Conservation (phyloP, 2,888 invertebrate species). For the Ichneumon xanthorius region DNA sequence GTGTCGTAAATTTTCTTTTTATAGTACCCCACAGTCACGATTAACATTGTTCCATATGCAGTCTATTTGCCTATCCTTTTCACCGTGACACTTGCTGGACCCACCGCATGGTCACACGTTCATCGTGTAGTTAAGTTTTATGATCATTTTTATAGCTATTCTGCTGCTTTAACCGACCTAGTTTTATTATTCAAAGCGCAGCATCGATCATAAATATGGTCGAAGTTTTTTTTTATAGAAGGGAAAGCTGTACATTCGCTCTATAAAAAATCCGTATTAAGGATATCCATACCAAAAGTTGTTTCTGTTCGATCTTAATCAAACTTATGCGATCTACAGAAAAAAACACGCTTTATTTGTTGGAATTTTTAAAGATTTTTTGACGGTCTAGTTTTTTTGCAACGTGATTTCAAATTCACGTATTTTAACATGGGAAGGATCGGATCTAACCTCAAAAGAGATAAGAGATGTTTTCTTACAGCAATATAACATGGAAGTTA, state of each 20-base stretch:
- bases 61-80: constrained; percentile 29
- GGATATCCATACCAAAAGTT: too few relatives aligned
- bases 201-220: neutral
- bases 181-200: neutral
- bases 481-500: too few relatives aligned
- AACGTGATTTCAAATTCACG: too few relatives aligned
- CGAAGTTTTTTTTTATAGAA: neutral
- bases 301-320: too few relatives aligned
- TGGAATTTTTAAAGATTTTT: too few relatives aligned
- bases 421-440: too few relatives aligned
- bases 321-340: too few relatives aligned
- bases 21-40: constrained; percentile 17
- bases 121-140: constrained; percentile 47
- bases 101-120: constrained; percentile 42
- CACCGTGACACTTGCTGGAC: constrained; percentile 16
- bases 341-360: too few relatives aligned
- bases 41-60: constrained; percentile 21
- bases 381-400: too few relatives aligned
- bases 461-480: too few relatives aligned
- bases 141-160: constrained; percentile 42
- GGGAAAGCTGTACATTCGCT: neutral
- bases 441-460: too few relatives aligned
- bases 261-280: neutral
- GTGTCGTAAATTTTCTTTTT: constrained; percentile 49
- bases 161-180: neutral